Evolutionary conservation across 2,797 vertebrate genomes (phyloP), one percentile per base, ranked within the genome.

Genomic region (Sebastes itinus): DNA sequence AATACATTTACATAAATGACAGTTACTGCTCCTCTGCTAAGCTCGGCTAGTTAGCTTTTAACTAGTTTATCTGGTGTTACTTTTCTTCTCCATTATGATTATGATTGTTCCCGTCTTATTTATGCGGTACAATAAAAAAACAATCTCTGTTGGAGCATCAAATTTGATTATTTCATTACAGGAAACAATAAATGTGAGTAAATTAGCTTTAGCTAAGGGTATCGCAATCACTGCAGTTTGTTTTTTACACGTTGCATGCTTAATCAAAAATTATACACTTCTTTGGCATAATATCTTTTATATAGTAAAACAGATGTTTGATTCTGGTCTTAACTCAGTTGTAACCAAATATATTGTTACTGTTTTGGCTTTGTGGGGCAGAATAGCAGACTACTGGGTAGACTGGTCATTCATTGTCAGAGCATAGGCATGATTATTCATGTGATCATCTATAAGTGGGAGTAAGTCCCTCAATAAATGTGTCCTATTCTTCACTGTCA

Each of bases 331-430:
- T 20, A 5, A 62, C 10, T 22, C 4, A 60, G 5, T 20, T 60
- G 18, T 10, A 2, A 22, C 11, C 9, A 23, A 33, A 13, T 28
- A 12, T 11, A 25, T n/a, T 32, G 22, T 35, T 23, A 30, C 2
- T 18, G 25, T 56, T 46, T 42, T 61, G 42, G 42, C 42, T 46
- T 78, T 60, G 35, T 18, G 3, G 20, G 33, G 27, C 25, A 60
- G 16, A n/a, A 22, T 8, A 25, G 11, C 7, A 16, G 16, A 4
- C 16, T 22, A 0, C 0, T 25, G 6, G n/a, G 11, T 46, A 46
- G 33, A 30, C 46, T 58, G 18, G 59, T 25, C 69, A 12, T 59
- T 75, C 9, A 52, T 52, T 49, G 28, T 35, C 4, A 35, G n/a
- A 62, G n/a, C 42, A 28, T 8, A 6, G 13, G 9, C n/a, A 11